Evolutionary conservation across 1,140 invertebrate genomes (phyloP), one percentile per base, ranked within the genome.

Genomic region (Conus betulinus): DNA sequence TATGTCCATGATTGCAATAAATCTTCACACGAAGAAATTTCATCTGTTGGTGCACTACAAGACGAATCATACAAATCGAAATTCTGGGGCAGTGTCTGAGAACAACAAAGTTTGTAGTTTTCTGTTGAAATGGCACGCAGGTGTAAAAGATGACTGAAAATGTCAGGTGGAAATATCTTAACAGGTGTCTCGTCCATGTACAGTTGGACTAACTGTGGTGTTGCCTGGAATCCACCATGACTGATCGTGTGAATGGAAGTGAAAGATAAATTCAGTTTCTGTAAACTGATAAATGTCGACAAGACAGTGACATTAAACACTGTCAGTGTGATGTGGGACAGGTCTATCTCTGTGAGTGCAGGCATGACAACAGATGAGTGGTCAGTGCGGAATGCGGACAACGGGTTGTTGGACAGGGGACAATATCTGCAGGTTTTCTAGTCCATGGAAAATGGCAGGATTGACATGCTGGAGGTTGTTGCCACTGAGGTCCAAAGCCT

Each of bases 21-120:
- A 71, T 71, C 67, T 71, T 71, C 23, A 71, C 67, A 71, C 11
- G 67, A 71, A 71, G 67, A 71, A 71, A 71, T 71, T 71, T 71
- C 67, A 71, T 71, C 20, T 71, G 11, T n/a, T 71, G 67, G 67
- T 17, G 67, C 15, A 23, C 10, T 6, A 71, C 67, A 71, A 20
- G 15, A n/a, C 20, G 67, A 71, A 71, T n/a, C 23, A 71, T 71
- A 15, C 15, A 60, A 60, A 60, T 60, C 67, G 20, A 71, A 71
- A n/a, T 20, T 7, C 11, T 71, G 23, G 15, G 67, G 67, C 15
- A 71, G 67, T 71, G 20, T 71, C 6, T 0, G 3, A 20, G 15
- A 7, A 71, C 67, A 71, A 23, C 67, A 71, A 20, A 71, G 6
- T 71, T 71, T 71, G 20, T 71, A 71, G 20, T 71, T 71, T 13